Evolutionary conservation across 2,888 invertebrate species (phyloP).

Genomic region (Corythucha ciliata): DNA sequence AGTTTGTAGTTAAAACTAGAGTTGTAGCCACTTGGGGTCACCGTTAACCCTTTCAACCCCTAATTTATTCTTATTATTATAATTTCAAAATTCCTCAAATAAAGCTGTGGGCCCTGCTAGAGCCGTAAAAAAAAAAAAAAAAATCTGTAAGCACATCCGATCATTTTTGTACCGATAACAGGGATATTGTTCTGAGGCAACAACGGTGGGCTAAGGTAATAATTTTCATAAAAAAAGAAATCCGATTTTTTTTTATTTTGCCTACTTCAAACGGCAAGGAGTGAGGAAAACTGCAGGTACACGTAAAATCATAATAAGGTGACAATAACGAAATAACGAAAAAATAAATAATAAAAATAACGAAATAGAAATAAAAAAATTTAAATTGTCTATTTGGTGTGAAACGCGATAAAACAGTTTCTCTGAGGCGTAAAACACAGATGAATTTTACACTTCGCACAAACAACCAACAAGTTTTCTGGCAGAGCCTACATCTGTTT

Average conservation of each 20-base stretch:
- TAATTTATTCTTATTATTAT: too few species aligned
- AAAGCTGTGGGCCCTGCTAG: too few species aligned
- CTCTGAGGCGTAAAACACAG: slow-evolving; percentile 3
- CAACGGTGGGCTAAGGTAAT: not conserved
- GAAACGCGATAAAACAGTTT: slow-evolving; percentile 9
- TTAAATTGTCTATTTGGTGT: not conserved
- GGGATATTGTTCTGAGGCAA: slow-evolving; percentile 4
- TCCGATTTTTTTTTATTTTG: not conserved
- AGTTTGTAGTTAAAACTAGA: too few species aligned
- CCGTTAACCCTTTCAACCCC: too few species aligned
- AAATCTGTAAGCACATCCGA: too few species aligned
- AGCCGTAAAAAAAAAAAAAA: too few species aligned
- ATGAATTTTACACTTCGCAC: slow-evolving; percentile 12
- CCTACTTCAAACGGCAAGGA: too few species aligned
- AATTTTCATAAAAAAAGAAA: not conserved
- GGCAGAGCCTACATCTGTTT: slow-evolving; percentile 12
- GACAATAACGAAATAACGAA: not conserved
- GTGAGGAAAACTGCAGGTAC: not conserved
- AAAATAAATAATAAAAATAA: not conserved
- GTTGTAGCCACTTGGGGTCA: too few species aligned
- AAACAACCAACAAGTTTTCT: slow-evolving; percentile 3
- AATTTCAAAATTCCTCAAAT: too few species aligned
- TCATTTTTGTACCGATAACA: too few species aligned
- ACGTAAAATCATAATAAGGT: not conserved
- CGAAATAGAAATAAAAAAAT: not conserved